Evolutionary conservation across 2,113 vertebrate species (phyloP).

Genomic region (Peromyscus polionotus): DNA sequence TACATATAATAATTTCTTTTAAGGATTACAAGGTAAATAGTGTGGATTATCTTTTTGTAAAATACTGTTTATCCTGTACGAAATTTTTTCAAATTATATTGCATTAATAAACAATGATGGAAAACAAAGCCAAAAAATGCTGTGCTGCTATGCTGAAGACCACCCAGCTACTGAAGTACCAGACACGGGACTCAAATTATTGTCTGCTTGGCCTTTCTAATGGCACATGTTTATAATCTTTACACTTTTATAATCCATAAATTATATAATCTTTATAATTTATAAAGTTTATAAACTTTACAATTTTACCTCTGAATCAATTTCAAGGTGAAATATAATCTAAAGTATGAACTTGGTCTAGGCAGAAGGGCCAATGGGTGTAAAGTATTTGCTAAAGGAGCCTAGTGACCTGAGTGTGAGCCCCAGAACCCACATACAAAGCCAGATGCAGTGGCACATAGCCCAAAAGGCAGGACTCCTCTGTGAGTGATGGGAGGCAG

Average conservation of each 20-base stretch:
- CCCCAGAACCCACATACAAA: neutral
- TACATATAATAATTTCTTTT: conserved; percentile 53
- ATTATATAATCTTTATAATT: neutral
- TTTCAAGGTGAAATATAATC: conserved; percentile 33
- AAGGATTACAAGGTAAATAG: conserved; percentile 43
- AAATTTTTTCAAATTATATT: neutral
- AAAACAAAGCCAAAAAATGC: conserved; percentile 11
- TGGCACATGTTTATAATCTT: neutral
- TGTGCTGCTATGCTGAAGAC: neutral
- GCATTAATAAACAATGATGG: conserved; percentile 3
- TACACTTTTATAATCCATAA: too few relatives aligned
- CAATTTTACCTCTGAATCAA: conserved; percentile 1
- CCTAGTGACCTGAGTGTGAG: neutral
- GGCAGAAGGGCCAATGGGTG: neutral
- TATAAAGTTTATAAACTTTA: neutral
- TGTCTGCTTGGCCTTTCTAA: neutral
- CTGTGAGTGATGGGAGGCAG: neutral
- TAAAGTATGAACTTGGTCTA: neutral
- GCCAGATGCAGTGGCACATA: neutral
- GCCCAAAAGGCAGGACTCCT: neutral
- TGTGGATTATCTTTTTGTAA: neutral
- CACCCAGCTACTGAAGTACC: neutral
- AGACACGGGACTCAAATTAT: neutral
- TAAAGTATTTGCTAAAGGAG: neutral
- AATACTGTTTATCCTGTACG: neutral